These are phyloP conservation scores for Elegia similella DNA, from an alignment of 2,888 invertebrate genomes.

Conservation along the genomic window DNA sequence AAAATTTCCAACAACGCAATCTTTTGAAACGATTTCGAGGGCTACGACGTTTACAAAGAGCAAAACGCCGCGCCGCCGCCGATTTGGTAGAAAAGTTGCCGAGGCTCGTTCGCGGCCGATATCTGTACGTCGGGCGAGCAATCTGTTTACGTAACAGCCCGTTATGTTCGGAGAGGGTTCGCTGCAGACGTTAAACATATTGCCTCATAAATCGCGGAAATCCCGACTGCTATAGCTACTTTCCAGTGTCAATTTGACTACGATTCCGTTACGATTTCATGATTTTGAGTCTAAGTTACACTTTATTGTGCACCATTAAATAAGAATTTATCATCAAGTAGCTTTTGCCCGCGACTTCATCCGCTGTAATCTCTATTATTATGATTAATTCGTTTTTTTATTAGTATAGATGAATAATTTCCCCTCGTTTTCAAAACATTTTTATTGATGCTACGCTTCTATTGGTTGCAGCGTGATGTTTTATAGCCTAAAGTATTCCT, in stretches of 20 bases:
- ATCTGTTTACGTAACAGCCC: conserved; percentile 81
- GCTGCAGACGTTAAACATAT: conserved; percentile 81
- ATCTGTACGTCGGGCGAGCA: conserved; percentile 68
- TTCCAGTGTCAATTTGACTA: conserved; percentile 76
- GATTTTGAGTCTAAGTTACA: conserved; percentile 56
- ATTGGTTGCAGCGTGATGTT: too few species aligned
- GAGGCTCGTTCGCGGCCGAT: conserved; percentile 65
- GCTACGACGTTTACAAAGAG: conserved; percentile 14
- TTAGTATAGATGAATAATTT: too few species aligned
- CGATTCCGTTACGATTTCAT: conserved; percentile 74
- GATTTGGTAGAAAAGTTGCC: conserved; percentile 45
- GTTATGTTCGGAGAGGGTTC: conserved; percentile 79
- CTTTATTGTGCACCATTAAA: neutral
- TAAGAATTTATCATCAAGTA: too few species aligned
- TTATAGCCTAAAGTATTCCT: too few species aligned
- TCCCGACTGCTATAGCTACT: conserved; percentile 71
- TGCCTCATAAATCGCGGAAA: conserved; percentile 80
- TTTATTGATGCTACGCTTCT: too few species aligned
- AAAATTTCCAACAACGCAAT: neutral
- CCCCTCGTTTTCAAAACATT: too few species aligned
- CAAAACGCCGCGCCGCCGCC: conserved; percentile 20
- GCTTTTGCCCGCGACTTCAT: too few species aligned
- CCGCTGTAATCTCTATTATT: too few species aligned
- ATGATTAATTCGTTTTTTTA: too few species aligned
- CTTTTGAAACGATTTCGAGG: conserved; percentile 1